Percentiles rank a stretch among this genome's conserved stretches.
Evolutionary conservation across 2,888 invertebrate genomes (phyloP).

Genomic region (Rotaria magnacalcarata): DNA sequence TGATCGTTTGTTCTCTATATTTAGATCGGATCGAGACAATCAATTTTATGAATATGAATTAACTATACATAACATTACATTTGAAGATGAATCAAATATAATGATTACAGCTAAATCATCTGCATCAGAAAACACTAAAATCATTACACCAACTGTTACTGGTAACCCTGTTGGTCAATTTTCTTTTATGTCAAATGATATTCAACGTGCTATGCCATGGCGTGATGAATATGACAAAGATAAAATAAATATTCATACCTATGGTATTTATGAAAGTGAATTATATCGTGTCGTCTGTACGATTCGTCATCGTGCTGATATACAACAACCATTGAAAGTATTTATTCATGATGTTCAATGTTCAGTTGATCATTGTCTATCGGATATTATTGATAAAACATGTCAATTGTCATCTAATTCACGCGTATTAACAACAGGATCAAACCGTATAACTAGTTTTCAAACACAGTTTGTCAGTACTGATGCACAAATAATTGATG

Average conservation of each 20-base stretch:
- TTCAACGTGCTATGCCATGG: neutral
- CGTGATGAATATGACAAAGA: neutral
- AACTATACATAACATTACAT: neutral
- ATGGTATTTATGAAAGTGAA: neutral
- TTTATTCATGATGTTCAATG: neutral
- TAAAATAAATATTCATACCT: neutral
- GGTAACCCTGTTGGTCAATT: neutral
- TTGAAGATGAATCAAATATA: constrained; percentile 10
- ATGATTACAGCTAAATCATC: neutral
- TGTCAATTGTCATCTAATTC: neutral
- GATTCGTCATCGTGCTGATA: constrained; percentile 2
- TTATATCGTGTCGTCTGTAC: neutral
- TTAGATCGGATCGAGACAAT: neutral
- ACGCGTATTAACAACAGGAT: neutral
- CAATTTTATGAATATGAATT: constrained; percentile 16
- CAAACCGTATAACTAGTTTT: neutral
- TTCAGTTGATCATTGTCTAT: neutral
- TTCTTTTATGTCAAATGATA: neutral
- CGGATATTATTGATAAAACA: neutral
- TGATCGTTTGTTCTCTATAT: neutral
- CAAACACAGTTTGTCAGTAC: constrained; percentile 11
- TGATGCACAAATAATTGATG: neutral
- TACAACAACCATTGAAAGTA: neutral
- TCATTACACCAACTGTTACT: neutral
- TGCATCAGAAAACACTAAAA: neutral